Percentiles rank a stretch among this genome's conserved stretches.
phyloP scores from a whole-genome alignment of 2,797 vertebrate genomes.

The Rhabdomys pumilio region DNA sequence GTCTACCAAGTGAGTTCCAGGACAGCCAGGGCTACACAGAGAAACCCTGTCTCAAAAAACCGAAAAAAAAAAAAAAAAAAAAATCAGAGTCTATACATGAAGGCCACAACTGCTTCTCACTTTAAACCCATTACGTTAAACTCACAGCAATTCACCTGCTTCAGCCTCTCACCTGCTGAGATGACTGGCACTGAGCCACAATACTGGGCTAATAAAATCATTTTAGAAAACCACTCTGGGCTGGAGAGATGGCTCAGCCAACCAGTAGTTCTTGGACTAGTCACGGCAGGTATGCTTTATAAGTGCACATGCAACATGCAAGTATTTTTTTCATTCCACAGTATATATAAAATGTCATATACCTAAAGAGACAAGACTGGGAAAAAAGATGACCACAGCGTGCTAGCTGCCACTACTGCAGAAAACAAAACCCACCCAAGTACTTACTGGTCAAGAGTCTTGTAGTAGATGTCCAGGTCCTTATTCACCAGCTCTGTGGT shows the following conservation, averaged over 20 bases:
- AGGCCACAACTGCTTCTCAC: constrained; percentile 19
- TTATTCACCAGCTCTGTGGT: constrained; percentile 98
- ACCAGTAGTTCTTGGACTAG: neutral
- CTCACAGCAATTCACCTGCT: neutral
- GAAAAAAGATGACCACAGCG: constrained; percentile 15
- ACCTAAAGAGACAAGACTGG: neutral
- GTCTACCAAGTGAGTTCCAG: no score
- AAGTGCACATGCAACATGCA: neutral
- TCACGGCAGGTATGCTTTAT: neutral
- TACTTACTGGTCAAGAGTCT: constrained; percentile 98
- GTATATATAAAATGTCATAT: neutral
- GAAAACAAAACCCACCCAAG: neutral
- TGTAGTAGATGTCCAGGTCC: constrained; percentile 98
- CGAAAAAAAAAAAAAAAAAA: no score
- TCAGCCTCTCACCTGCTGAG: neutral
- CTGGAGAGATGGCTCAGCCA: neutral
- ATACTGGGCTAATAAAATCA: neutral
- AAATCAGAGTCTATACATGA: neutral
- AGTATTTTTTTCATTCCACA: constrained; percentile 8
- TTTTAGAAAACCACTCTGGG: constrained; percentile 50
- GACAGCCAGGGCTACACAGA: no score
- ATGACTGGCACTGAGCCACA: neutral
- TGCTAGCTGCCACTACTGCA: neutral
- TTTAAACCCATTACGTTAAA: constrained; percentile 16
- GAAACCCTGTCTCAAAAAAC: no score